Percentiles rank a stretch among this genome's conserved stretches.
These are phyloP conservation scores for Elephantulus edwardii DNA, from an alignment of 2,113 vertebrate species.

Conservation along the genomic window DNA sequence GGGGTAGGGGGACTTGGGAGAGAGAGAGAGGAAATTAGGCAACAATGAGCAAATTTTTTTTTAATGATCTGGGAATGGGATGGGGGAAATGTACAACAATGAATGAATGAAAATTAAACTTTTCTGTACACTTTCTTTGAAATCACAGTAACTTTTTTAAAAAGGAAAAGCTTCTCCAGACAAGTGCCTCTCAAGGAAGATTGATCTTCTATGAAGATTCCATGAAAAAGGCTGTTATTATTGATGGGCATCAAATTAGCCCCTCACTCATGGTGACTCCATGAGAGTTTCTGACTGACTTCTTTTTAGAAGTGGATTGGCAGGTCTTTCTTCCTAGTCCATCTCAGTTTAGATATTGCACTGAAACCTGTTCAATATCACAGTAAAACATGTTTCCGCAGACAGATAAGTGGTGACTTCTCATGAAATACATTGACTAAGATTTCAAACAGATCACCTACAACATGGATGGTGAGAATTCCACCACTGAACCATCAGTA, in stretches of 20 bases:
- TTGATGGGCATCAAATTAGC: background rate
- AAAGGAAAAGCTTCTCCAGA: no score
- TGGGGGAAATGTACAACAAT: no score
- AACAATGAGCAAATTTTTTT: no score
- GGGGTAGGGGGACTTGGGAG: no score
- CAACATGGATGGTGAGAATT: background rate
- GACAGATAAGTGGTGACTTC: background rate
- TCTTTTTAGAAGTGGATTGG: background rate
- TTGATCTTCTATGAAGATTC: background rate
- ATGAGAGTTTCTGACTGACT: background rate
- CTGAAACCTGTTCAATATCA: background rate
- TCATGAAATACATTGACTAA: background rate
- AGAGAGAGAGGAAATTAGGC: no score
- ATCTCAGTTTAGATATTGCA: background rate
- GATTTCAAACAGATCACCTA: background rate
- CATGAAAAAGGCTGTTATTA: background rate
- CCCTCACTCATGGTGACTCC: background rate
- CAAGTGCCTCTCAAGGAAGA: no score
- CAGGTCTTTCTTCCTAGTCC: background rate
- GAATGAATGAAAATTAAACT: no score
- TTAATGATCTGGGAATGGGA: no score
- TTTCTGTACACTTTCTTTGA: no score
- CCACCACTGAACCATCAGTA: background rate
- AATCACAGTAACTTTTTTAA: no score
- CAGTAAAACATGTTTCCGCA: background rate